Percentiles rank a stretch among this genome's conserved stretches.
Evolutionary conservation across 2,888 invertebrate genomes (phyloP).

Genomic region (Parasteatoda lunata): DNA sequence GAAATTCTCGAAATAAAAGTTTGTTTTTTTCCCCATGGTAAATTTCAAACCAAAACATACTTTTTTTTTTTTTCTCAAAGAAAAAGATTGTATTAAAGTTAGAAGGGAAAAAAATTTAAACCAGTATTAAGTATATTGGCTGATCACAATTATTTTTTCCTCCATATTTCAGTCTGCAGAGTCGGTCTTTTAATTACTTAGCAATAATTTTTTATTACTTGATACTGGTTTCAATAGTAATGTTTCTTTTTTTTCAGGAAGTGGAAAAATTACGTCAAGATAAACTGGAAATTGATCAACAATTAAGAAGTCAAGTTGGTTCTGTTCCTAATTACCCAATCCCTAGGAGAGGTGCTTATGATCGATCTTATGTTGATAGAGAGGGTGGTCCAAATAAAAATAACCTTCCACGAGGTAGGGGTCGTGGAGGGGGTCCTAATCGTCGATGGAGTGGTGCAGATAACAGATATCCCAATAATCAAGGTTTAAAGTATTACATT

Average conservation of each 20-base stretch:
- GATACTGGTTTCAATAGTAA: background rate
- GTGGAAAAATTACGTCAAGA: slow-evolving; percentile 95
- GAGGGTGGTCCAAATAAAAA: slow-evolving; percentile 46
- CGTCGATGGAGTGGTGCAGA: slow-evolving; percentile 66
- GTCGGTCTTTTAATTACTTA: too few species aligned
- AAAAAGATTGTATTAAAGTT: too few species aligned
- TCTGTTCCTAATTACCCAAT: slow-evolving; percentile 54
- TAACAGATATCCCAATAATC: slow-evolving; percentile 57
- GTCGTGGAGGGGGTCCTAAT: slow-evolving; percentile 50
- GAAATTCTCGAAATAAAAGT: too few species aligned
- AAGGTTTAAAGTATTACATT: slow-evolving; percentile 20
- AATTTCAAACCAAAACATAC: too few species aligned
- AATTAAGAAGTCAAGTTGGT: slow-evolving; percentile 79
- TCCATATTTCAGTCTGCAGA: too few species aligned
- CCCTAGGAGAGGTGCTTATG: slow-evolving; percentile 55
- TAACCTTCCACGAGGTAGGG: slow-evolving; percentile 53
- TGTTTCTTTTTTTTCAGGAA: slow-evolving; percentile 81
- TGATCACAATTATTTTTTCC: too few species aligned
- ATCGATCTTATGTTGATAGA: slow-evolving; percentile 75
- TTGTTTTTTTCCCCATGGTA: too few species aligned
- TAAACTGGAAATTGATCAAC: slow-evolving; percentile 95
- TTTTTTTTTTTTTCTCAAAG: too few species aligned
- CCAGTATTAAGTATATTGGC: too few species aligned
- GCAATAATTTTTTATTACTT: background rate
- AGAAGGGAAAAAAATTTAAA: too few species aligned